Base-by-base conservation (phyloP, 2,888 invertebrate genomes). In the Girardia tigrina region DNA sequence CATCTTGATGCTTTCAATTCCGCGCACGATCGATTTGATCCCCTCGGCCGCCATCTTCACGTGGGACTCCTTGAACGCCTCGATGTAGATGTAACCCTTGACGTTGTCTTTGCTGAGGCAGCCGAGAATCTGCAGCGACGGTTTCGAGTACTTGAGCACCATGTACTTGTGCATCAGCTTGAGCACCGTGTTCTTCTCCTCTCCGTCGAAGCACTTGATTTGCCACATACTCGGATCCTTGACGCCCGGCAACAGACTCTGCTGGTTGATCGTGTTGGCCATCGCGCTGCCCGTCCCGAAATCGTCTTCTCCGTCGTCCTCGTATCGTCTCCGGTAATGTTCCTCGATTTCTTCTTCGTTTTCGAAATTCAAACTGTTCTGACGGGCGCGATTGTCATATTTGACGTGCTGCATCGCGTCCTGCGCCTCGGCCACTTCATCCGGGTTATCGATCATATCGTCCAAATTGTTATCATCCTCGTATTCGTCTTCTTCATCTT, bases 211-310 rank as follows among this genome's bases (percentile, higher is more conserved):
- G 84, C 98, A 98, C 83, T 94, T 94, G 0, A 99, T 91, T 90
- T 98, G 94, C 98, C 98, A 99, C 78, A 99, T 86, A 85, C 98
- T 99, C 0, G 98, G 97, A 85, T 99, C 98, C 82, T 97, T 97
- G 74, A 98, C 95, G 74, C 94, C 94, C 0, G 98, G 98, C 72
- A 98, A 86, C 12, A 97, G 87, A 0, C 94, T 95, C 84, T 95
- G 95, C 81, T 97, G 97, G 0, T 94, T 93, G 80, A 98, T 97
- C 85, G 97, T 95, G 85, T 97, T 95, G 0, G 92, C 92, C 91
- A 94, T 92, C 82, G 94, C 94, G 0, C 94, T 94, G 42, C 94
- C 95, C 83, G 95, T 94, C 0, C 94, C 95, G 83, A 92, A 94
- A 81, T 92, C 91, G 70, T 91, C 88, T 20, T 89, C 88, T 72